Conservation (phyloP, 2,113 vertebrate genomes). For the Axis porcinus region DNA sequence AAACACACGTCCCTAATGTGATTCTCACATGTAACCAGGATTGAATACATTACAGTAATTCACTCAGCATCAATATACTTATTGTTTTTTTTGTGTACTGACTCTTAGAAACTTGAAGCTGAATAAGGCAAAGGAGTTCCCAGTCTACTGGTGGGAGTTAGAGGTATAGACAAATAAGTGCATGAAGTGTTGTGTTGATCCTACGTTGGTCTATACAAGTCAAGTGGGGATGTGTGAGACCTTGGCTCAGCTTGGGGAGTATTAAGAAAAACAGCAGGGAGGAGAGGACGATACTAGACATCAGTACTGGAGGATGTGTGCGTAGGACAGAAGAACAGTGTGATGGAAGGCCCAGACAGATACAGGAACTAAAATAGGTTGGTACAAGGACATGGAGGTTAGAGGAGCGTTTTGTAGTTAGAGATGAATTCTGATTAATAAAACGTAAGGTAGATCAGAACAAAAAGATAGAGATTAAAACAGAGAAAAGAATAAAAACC, state of each 20-base stretch:
- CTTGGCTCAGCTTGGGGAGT: neutral
- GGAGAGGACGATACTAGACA: neutral
- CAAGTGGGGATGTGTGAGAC: neutral
- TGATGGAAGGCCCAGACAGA: neutral
- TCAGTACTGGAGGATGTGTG: neutral
- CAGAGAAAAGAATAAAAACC: neutral
- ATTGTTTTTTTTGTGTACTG: neutral
- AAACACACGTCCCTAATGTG: neutral
- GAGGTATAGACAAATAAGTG: neutral
- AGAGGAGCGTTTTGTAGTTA: neutral
- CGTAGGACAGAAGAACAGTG: neutral
- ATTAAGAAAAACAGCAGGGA: neutral
- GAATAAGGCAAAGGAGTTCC: neutral
- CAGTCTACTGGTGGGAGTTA: neutral
- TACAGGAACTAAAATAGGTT: neutral
- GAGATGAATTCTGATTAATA: neutral
- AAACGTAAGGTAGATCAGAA: neutral
- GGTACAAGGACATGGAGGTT: neutral
- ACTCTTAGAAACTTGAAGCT: neutral
- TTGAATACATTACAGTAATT: neutral
- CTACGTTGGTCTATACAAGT: neutral
- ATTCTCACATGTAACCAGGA: neutral
- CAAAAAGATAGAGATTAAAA: neutral
- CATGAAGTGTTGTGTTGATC: neutral
- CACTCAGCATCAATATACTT: neutral